Evolutionary conservation across 2,113 vertebrate genomes (phyloP).

Genomic region (Planiliza haematocheilus): DNA sequence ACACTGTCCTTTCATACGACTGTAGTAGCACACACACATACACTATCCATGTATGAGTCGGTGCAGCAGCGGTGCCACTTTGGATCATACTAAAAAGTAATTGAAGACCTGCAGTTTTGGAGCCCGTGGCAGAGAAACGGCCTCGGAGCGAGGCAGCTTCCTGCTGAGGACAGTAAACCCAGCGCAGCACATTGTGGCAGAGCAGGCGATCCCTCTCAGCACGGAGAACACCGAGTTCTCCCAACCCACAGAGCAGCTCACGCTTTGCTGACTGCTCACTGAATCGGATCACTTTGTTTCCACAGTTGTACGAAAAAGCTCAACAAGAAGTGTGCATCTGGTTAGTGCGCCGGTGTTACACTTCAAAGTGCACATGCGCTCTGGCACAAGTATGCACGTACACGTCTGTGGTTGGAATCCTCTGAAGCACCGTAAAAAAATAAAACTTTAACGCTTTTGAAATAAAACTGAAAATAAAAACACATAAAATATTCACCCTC

Average conservation of each 20-base stretch:
- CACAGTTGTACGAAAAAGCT: conserved; percentile 39
- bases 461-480: conserved; percentile 46
- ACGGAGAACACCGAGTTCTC: conserved; percentile 21
- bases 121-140: conserved; percentile 22
- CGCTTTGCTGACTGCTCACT: conserved; percentile 58
- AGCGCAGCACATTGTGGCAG: conserved; percentile 32
- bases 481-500: conserved; percentile 60
- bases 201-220: conserved; percentile 49
- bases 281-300: conserved; percentile 52
- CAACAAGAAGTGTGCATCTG: neutral
- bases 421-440: conserved; percentile 6
- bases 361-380: neutral
- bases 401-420: conserved; percentile 7
- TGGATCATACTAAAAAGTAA: conserved; percentile 37
- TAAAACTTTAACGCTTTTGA: conserved; percentile 24
- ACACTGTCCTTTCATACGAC: neutral
- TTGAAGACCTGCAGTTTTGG: conserved; percentile 46
- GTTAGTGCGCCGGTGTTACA: neutral
- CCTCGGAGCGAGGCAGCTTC: conserved; percentile 31
- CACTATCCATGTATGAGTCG: conserved; percentile 27
- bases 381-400: neutral
- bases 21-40: conserved; percentile 16
- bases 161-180: conserved; percentile 55
- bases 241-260: conserved; percentile 52
- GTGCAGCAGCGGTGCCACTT: conserved; percentile 52